phyloP scores from a whole-genome alignment of 1,140 invertebrate genomes.

The Platyscapa corneri region DNA sequence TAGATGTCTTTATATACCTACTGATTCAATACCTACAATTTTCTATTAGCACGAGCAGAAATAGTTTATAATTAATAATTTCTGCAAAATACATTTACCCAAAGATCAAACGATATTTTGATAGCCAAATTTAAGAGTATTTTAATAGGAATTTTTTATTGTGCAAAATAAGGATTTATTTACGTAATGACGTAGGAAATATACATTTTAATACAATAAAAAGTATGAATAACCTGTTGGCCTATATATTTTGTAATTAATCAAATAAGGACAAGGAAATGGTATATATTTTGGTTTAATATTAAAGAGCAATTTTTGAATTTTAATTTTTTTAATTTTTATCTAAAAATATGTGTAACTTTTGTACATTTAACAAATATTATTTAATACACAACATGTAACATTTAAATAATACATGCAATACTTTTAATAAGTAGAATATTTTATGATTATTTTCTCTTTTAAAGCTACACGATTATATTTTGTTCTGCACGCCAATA shows the following conservation, averaged over 20 bases:
- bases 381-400: slow-evolving; percentile 51
- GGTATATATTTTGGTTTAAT: slow-evolving; percentile 49
- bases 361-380: slow-evolving; percentile 50
- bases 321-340: slow-evolving; percentile 18
- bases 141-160: slow-evolving; percentile 46
- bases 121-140: slow-evolving; percentile 52
- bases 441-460: slow-evolving; percentile 38
- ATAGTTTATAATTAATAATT: slow-evolving; percentile 35
- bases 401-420: slow-evolving; percentile 51
- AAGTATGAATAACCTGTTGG: slow-evolving; percentile 39
- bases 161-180: slow-evolving; percentile 37
- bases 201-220: slow-evolving; percentile 42
- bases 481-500: slow-evolving; percentile 46
- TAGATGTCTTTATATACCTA: slow-evolving; percentile 44
- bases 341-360: slow-evolving; percentile 42
- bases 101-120: slow-evolving; percentile 53
- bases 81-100: slow-evolving; percentile 45
- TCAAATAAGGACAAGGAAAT: slow-evolving; percentile 41
- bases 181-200: slow-evolving; percentile 33
- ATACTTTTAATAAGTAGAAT: slow-evolving; percentile 45
- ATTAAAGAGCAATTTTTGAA: slow-evolving; percentile 38
- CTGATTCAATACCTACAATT: slow-evolving; percentile 38
- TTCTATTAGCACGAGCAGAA: slow-evolving; percentile 39
- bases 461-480: slow-evolving; percentile 48
- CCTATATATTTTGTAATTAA: slow-evolving; percentile 39